Evolutionary conservation across 2,113 vertebrate species (phyloP).

Genomic region (Neolamprologus ventralis): DNA sequence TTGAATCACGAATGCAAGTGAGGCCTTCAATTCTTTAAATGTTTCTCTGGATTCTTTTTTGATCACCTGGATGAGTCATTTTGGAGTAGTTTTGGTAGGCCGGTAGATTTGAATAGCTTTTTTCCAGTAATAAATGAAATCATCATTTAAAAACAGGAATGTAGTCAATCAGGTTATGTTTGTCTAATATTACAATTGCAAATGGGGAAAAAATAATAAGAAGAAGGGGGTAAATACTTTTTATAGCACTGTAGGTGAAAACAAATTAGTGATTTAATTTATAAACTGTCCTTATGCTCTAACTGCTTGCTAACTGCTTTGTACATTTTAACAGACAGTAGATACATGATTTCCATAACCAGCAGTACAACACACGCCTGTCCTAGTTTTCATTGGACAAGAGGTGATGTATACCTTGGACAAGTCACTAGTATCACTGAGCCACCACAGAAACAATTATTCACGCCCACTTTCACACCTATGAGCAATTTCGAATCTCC

Average conservation of each 20-base stretch:
- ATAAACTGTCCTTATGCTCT: neutral
- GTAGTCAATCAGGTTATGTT: neutral
- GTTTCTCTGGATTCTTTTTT: neutral
- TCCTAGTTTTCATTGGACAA: neutral
- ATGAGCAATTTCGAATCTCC: neutral
- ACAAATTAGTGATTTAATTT: neutral
- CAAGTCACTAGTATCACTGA: neutral
- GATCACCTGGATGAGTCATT: neutral
- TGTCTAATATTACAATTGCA: neutral
- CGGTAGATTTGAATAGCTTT: neutral
- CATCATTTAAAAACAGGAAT: neutral
- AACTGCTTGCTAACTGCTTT: neutral
- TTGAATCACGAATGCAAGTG: neutral
- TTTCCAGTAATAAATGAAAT: neutral
- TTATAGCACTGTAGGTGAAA: neutral
- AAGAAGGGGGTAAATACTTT: neutral
- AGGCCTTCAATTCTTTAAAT: neutral
- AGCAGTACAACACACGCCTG: neutral
- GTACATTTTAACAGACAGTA: neutral
- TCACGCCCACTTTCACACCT: neutral
- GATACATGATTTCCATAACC: neutral
- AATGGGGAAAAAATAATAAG: accelerated
- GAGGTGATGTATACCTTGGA: neutral
- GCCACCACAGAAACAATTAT: neutral
- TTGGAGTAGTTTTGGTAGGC: neutral